Conservation (phyloP, 53 echinoderm and acorn worm species). For the Hippasteria phrygiana region DNA sequence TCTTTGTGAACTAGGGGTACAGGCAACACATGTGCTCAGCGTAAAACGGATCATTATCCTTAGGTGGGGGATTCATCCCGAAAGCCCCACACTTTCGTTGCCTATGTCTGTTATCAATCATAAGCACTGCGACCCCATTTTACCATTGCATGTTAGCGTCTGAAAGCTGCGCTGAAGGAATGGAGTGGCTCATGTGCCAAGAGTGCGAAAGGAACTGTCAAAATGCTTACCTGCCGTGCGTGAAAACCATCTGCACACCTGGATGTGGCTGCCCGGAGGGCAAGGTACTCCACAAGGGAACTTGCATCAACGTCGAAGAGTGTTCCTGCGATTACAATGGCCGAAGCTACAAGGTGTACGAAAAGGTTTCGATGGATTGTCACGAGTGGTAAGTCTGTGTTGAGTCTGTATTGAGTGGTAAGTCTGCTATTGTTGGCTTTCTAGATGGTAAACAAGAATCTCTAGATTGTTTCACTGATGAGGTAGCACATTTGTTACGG, state of each 20-base stretch:
- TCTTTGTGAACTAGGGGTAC: too few species aligned
- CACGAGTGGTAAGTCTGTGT: conserved; percentile 72
- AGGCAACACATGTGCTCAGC: too few species aligned
- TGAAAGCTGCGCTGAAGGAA: conserved; percentile 67
- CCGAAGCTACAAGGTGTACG: conserved; percentile 39
- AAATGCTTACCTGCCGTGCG: conserved; percentile 52
- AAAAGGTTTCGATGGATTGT: conserved; percentile 68
- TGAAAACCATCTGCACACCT: conserved; percentile 63
- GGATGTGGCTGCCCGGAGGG: conserved; percentile 87
- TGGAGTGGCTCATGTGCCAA: conserved; percentile 71
- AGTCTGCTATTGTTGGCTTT: too few species aligned
- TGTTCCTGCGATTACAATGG: conserved; percentile 81
- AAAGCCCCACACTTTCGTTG: too few species aligned
- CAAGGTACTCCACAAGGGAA: conserved; percentile 58
- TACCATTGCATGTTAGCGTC: not conserved
- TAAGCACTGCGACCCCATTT: too few species aligned
- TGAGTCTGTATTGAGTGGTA: not conserved
- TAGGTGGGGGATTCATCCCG: too few species aligned
- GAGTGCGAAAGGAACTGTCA: conserved; percentile 76
- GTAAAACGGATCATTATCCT: too few species aligned
- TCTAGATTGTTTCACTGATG: too few species aligned
- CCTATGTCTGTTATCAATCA: too few species aligned
- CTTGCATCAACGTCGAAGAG: conserved; percentile 49
- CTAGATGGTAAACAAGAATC: too few species aligned
- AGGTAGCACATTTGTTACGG: too few species aligned